Base-by-base conservation (phyloP, 2,888 invertebrate species). In the Mimumesa dahlbomi region DNA sequence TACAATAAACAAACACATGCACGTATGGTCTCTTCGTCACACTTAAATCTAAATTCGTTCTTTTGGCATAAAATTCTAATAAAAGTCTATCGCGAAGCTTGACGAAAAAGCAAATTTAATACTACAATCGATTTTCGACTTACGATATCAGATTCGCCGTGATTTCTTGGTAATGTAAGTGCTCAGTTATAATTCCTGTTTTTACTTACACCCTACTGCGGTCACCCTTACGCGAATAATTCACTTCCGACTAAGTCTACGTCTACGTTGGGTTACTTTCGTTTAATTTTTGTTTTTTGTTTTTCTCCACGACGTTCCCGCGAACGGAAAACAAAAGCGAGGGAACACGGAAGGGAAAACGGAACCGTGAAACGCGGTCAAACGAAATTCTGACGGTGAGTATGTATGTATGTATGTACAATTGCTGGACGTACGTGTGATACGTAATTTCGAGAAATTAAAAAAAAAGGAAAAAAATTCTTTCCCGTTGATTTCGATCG, bases 91-190 rank as follows among this genome's bases (percentile, higher is more conserved):
- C 11, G 9, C 14, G 22, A 21, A 40, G 16, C 5, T 3, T 2
- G 9, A 5, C 14, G 14, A 18, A 16, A 16, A 1, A 36, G 9
- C 2, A 19, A 42, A 25, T 48, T 53, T 22, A 21, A 53, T 13
- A 31, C 16, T 40, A 19, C 11, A 9, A 7, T 45, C 18, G 9
- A n/a, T n/a, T 19, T 18, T 21, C n/a, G 34, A 16, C 40, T 36
- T 53, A 48, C 3, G 14, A 9, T 48, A 11, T 48, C 43, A 66
- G 29, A 48, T 43, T 66, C 21, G 7, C 48, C 19, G 48, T 16
- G n/a, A 7, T 43, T 18, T 25, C 19, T 45, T 18, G 48, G 6
- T 36, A 54, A 62, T 52, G 69, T 70, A 70, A 70, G 61, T 68
- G 61, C 68, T 49, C 61, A 68, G 68, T 61, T 61, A 38, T 29